Conservation (phyloP, 2,797 vertebrate species). For the Urosaurus nigricauda region DNA sequence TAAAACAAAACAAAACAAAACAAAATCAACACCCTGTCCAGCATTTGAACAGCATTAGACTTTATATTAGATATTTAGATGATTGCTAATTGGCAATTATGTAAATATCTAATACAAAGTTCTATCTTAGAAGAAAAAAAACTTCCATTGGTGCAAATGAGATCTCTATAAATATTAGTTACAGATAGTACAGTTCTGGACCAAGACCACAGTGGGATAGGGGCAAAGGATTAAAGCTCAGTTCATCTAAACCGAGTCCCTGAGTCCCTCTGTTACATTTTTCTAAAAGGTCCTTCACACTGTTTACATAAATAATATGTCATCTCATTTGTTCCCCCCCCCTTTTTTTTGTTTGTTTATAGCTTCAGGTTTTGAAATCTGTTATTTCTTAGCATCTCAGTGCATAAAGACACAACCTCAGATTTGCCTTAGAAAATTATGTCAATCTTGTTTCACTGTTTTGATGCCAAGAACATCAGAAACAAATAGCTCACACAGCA, state of each 20-base stretch:
- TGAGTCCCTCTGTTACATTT: background rate
- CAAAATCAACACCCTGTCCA: background rate
- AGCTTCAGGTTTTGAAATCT: background rate
- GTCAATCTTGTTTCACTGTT: constrained; percentile 14
- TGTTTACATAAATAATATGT: background rate
- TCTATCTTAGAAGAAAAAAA: background rate
- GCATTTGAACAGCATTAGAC: background rate
- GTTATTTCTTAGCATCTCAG: background rate
- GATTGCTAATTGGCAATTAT: background rate
- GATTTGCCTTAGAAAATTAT: background rate
- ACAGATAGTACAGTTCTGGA: background rate
- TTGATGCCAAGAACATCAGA: constrained; percentile 29
- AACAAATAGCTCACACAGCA: constrained; percentile 20
- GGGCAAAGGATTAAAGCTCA: background rate
- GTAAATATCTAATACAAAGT: background rate
- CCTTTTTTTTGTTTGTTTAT: background rate
- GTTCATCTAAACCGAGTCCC: background rate
- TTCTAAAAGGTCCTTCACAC: background rate
- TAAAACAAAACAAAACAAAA: background rate
- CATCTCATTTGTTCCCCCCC: background rate
- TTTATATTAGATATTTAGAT: background rate
- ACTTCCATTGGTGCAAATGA: background rate
- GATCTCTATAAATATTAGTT: background rate
- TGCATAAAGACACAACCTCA: background rate
- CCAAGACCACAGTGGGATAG: background rate